Evolutionary conservation across 92 coral and sea anemone genomes (phyloP).

Genomic region (Phenganax subtilis): DNA sequence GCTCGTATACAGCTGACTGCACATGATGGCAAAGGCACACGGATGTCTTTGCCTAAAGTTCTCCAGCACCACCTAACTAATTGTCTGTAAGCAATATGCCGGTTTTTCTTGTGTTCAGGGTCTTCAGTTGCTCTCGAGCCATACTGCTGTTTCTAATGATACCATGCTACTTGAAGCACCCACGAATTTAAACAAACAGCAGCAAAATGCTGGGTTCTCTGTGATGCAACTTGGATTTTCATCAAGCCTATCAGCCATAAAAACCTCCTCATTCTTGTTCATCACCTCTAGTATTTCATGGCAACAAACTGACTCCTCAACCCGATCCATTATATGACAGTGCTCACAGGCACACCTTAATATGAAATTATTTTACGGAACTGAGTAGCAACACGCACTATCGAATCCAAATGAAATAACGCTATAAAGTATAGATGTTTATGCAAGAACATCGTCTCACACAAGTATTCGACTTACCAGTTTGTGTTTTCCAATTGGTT

Average conservation of each 20-base stretch:
- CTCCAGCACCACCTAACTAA: slow-evolving; percentile 48
- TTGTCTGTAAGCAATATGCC: slow-evolving; percentile 38
- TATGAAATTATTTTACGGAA: no score
- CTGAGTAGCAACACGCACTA: no score
- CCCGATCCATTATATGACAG: slow-evolving; percentile 6
- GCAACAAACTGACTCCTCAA: slow-evolving; percentile 6
- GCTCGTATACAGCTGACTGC: slow-evolving; percentile 37
- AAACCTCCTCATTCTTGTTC: slow-evolving; percentile 5
- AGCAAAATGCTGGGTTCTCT: no score
- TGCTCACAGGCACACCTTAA: background rate
- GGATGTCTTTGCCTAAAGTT: slow-evolving; percentile 34
- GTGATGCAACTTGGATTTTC: no score
- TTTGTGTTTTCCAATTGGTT: no score
- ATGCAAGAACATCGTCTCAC: no score
- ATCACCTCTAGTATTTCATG: background rate
- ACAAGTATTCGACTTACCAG: no score
- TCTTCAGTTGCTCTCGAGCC: slow-evolving; percentile 14
- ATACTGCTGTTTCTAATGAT: no score
- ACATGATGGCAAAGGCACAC: slow-evolving; percentile 38
- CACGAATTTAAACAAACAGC: no score
- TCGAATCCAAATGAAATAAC: no score
- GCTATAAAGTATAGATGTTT: no score
- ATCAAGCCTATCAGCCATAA: background rate
- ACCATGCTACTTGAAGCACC: no score
- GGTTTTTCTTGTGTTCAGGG: slow-evolving; percentile 33